Percentiles rank a stretch among this genome's conserved stretches.
phyloP scores from a whole-genome alignment of 2,113 vertebrate species.

The Sphaerodactylus townsendi region DNA sequence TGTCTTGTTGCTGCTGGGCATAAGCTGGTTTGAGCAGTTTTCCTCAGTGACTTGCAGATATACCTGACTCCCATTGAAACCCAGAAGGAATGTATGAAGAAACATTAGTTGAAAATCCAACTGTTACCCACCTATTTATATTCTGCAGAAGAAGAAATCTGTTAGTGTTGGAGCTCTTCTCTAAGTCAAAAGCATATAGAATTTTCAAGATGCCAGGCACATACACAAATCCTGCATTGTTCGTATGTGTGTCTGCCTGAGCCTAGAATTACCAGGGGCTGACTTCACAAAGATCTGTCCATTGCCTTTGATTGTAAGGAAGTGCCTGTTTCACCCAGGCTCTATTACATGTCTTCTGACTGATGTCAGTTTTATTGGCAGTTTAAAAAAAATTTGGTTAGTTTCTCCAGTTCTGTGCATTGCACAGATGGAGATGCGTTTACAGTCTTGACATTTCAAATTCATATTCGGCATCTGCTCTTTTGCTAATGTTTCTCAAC shows the following conservation, averaged over 20 bases:
- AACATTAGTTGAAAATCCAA: neutral
- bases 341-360: conserved; percentile 49
- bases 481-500: neutral
- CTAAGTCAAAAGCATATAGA: neutral
- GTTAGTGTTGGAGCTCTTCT: neutral
- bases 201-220: neutral
- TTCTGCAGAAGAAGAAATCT: neutral
- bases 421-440: neutral
- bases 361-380: conserved; percentile 47
- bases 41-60: conserved; percentile 7
- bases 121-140: neutral
- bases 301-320: conserved; percentile 37
- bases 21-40: conserved; percentile 3
- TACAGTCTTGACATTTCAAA: conserved; percentile 22
- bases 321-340: conserved; percentile 15
- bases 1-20: neutral
- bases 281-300: neutral
- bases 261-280: conserved; percentile 12
- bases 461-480: conserved; percentile 10
- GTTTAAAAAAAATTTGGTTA: conserved; percentile 20
- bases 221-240: neutral
- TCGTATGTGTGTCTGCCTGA: neutral
- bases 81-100: neutral
- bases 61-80: neutral
- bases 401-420: conserved; percentile 6